These are phyloP conservation scores for Drosophila ironensis DNA, from an alignment of 1,140 invertebrate genomes.

Conservation along the genomic window DNA sequence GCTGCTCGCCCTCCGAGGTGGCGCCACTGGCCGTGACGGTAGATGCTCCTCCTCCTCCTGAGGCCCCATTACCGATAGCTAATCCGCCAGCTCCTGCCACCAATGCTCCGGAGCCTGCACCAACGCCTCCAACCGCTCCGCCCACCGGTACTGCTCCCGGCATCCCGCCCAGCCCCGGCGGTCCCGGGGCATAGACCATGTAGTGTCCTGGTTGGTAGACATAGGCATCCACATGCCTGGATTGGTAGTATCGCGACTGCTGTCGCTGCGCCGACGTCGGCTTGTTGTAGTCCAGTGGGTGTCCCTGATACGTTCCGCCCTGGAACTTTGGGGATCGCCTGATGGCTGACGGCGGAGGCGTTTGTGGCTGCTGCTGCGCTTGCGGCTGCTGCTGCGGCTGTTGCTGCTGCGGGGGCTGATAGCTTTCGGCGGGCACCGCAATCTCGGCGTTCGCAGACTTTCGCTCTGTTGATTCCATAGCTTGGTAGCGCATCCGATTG, in stretches of 20 bases:
- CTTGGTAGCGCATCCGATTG: slow-evolving; percentile 46
- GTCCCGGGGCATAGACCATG: slow-evolving; percentile 16
- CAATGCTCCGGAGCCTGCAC: not conserved
- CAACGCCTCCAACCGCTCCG: not conserved
- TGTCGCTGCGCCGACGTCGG: slow-evolving; percentile 1
- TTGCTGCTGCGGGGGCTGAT: not conserved
- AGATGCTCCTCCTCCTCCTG: slow-evolving; percentile 1
- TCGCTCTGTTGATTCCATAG: not conserved
- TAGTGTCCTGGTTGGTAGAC: slow-evolving; percentile 27
- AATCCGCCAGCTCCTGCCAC: not conserved
- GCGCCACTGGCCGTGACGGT: slow-evolving; percentile 24
- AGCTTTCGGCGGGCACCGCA: not conserved
- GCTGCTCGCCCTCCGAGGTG: slow-evolving; percentile 47
- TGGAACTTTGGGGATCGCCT: slow-evolving; percentile 11
- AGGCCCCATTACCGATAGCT: not conserved
- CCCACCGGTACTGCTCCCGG: not conserved
- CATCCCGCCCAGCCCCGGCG: not conserved
- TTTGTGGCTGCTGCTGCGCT: not conserved
- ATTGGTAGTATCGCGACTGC: slow-evolving; percentile 53
- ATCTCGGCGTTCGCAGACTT: not conserved
- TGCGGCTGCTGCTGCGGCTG: not conserved
- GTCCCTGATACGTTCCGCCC: slow-evolving; percentile 4
- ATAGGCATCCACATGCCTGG: slow-evolving; percentile 43
- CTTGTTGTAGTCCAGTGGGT: slow-evolving; percentile 2
- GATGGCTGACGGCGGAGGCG: not conserved